Conservation (phyloP, 2,888 invertebrate species). For the Tyria jacobaeae region DNA sequence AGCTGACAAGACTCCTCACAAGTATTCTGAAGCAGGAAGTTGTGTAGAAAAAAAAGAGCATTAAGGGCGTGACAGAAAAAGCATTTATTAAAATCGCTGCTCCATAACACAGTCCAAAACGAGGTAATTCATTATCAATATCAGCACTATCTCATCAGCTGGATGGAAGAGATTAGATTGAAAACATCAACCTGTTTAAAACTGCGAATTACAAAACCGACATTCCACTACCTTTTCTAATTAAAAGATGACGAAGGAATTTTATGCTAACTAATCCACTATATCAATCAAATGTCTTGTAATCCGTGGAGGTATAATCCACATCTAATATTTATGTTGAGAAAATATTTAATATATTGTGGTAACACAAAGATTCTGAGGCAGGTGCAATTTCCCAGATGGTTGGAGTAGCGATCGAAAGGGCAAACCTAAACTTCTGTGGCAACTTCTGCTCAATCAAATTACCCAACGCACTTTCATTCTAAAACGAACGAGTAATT, state of each 20-base stretch:
- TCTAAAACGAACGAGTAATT: no score
- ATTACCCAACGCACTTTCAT: no score
- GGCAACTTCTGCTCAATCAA: background rate
- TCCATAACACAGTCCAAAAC: no score
- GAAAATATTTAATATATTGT: constrained; percentile 1
- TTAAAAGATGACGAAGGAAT: constrained; percentile 9
- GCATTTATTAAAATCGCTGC: no score
- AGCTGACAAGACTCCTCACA: no score
- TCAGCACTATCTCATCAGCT: background rate
- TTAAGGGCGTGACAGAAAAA: no score
- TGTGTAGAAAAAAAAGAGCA: no score
- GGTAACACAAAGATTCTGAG: constrained; percentile 1
- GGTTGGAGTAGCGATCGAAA: background rate
- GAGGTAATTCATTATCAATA: no score
- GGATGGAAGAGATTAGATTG: no score
- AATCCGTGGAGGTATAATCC: constrained; percentile 11
- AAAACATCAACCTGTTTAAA: no score
- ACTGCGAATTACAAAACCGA: background rate
- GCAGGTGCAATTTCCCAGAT: constrained; percentile 7
- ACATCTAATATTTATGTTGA: constrained; percentile 7
- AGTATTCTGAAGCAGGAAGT: no score
- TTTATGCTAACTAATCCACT: constrained; percentile 7
- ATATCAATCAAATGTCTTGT: constrained; percentile 12
- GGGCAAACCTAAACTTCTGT: background rate
- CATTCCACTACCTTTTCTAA: background rate